Evolutionary conservation across 1,140 invertebrate genomes (phyloP), one percentile per base, ranked within the genome.

Genomic region (Drosophila sechellia): DNA sequence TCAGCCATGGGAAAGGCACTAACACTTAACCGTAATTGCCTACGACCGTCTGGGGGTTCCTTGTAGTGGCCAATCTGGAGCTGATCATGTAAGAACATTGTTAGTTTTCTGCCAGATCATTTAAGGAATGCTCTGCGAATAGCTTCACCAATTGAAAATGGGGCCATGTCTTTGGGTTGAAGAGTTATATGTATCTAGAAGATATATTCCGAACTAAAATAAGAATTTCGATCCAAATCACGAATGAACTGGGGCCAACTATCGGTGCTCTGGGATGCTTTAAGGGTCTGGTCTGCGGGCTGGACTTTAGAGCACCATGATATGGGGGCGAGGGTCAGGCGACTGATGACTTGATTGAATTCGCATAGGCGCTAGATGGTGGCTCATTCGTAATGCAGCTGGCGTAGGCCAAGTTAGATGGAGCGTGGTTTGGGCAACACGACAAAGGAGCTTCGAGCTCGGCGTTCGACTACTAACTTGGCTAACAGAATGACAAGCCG

Each of bases 331-430:
- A 60, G 68, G 68, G 68, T 75, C 48, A 40, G 72, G n/a, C 73
- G 72, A 10, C 73, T 77, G 74, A 77, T 70, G 54, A 76, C 58
- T 75, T 86, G 85, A 87, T 86, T 86, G 83, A 74, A 87, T 87
- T 86, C 70, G 71, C 66, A 79, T 76, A 70, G 74, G 59, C 80
- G 69, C 75, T 77, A 65, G 66, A 77, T 58, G 37, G 46, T 6
- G 35, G 39, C 79, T 86, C 75, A 86, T 86, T 76, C 65, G 66
- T n/a, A 46, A 86, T 86, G 83, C 83, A 89, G 71, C 56, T 65
- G 71, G 79, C 84, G 84, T 86, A 86, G 71, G 39, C 64, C 63
- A 66, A 70, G 81, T 86, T 85, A 86, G 83, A 86, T 87, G 81
- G 58, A 79, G 76, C 71, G 64, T 81, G 72, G 58, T 80, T 71